Evolutionary conservation across 2,797 vertebrate species (phyloP).

Genomic region (Poecile montanus): DNA sequence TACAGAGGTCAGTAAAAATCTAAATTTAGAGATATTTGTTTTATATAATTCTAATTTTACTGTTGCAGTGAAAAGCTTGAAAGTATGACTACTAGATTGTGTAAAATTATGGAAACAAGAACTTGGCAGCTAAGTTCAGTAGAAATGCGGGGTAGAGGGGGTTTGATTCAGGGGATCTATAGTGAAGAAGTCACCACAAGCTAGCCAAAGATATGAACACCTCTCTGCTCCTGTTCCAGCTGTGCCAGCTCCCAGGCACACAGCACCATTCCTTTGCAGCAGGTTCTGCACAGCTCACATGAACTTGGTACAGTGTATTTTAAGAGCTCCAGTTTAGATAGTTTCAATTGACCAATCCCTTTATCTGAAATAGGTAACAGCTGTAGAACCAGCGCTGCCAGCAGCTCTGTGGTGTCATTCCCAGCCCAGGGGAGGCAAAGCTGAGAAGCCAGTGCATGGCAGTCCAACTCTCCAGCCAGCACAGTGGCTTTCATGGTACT

Average conservation of each 20-base stretch:
- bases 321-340: neutral
- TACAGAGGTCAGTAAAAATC: neutral
- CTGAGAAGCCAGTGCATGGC: neutral
- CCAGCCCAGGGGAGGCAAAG: neutral
- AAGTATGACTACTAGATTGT: neutral
- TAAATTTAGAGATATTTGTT: neutral
- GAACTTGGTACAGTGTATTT: neutral
- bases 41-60: neutral
- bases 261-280: neutral
- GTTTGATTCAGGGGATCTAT: neutral
- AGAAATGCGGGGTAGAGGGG: neutral
- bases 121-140: neutral
- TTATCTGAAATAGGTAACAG: neutral
- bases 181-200: neutral
- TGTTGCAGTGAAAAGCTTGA: neutral
- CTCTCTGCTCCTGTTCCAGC: neutral
- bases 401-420: neutral
- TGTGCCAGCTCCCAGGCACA: neutral
- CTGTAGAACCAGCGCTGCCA: neutral
- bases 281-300: neutral
- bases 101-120: neutral
- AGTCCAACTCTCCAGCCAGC: neutral
- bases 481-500: neutral
- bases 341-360: neutral
- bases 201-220: neutral